Evolutionary conservation across 1,140 invertebrate species (phyloP), one percentile per base, ranked within the genome.

Genomic region (Philaenus spumarius): DNA sequence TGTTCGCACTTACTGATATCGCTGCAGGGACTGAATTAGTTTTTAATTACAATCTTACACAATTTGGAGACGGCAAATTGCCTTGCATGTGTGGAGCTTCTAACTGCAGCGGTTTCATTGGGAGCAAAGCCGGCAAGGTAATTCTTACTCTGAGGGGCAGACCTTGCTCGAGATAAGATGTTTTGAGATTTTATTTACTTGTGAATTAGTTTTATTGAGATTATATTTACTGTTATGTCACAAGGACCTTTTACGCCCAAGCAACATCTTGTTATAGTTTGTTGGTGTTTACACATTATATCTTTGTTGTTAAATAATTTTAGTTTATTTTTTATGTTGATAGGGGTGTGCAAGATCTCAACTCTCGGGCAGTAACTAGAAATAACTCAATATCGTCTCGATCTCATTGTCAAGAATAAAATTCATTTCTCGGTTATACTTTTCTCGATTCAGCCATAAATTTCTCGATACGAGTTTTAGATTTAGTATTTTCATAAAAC

Each of bases 51-150:
- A 30, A 30, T 30, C 9, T 30, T 3, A 9, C 3, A 30, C 26
- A 3, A 30, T 30, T 30, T 30, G 26, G 26, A 3, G 76, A 77
- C 65, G 87, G 93, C 26, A 30, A 30, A 30, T 92, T 91, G 26
- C 26, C 26, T 30, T 30, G 26, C 9, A 30, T 30, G 26, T 30
- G 3, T 30, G 26, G 9, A 1, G 84, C 93, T 30, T 9, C 26
- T 30, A 30, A 30, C 9, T 30, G 26, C 26, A 30, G 26, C 26
- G 26, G 26, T 30, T 4, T 30, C 9, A 9, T 30, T 9, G 26
- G 3, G 9, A 9, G 3, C 3, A 30, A 30, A 30, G 26, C 26
- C 26, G 9, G 9, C 26, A 30, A 82, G 74, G 77, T 79, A 62
- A 20, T 6, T 19, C 7, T 14, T 17, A 42, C n/a, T 37, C n/a